Evolutionary conservation across 2,797 vertebrate species (phyloP), one percentile per base, ranked within the genome.

Genomic region (Galago senegalensis): DNA sequence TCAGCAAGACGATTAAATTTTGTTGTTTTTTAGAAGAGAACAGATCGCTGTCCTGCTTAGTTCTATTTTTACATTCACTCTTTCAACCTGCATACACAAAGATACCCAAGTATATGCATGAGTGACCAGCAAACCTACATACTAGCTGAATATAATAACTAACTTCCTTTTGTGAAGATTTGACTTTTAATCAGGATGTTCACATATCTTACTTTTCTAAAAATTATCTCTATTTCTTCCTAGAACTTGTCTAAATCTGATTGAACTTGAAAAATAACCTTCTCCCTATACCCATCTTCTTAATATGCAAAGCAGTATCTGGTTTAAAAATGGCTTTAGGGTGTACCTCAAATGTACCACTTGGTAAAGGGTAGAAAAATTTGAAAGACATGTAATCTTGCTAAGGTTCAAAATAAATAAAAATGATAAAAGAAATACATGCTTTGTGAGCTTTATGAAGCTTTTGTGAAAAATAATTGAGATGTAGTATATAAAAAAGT

Each of bases 21-120:
- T 79, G 5, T 58, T 88, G 29, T 43, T 67, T 77, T 77, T 40
- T 81, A 61, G 7, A 95, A n/a, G 37, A 94, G 89, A 90, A 18
- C 9, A 60, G 53, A 46, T 85, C 46, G 49, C 67, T 21, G 10
- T 23, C 49, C 23, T 14, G 13, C 58, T 73, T 76, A 73, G 14
- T 40, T 89, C 46, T 80, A 20, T 49, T 79, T 63, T 84, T 85
- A 65, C 3, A 80, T 34, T 10, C 34, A 11, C 56, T 63, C 27
- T 72, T 60, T 31, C 34, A 29, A 53, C 7, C 25, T 75, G 40
- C 40, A 21, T 29, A 73, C 1, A 14, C 17, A 84, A 73, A 73
- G 46, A 79, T 87, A 90, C 72, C n/a, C 67, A 88, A 83, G 31
- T 34, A 89, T 37, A 72, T 0, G 43, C 25, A 79, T 14, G 23